Conservation (phyloP, 1,140 invertebrate genomes). For the Drosophila nikananu region DNA sequence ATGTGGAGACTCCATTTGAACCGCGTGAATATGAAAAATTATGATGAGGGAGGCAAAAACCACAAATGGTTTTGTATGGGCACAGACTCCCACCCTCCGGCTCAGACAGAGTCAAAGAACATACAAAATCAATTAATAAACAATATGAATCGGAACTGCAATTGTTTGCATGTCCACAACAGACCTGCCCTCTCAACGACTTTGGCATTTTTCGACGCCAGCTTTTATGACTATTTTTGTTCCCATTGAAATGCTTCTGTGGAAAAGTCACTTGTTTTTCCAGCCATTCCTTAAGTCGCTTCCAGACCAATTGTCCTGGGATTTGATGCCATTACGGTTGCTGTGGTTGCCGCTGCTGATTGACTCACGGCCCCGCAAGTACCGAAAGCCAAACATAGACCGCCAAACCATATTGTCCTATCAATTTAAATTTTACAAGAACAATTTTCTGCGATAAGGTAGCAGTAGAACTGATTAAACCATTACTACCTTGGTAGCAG, state of each 20-base stretch:
- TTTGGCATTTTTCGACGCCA: constrained; percentile 25
- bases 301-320: constrained; percentile 34
- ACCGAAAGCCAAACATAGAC: constrained; percentile 1
- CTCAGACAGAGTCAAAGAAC: constrained; percentile 35
- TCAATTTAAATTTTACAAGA: constrained; percentile 60
- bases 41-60: constrained; percentile 38
- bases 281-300: constrained; percentile 22
- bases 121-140: constrained; percentile 49
- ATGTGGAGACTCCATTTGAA: neutral
- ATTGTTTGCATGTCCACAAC: constrained; percentile 47
- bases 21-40: constrained; percentile 58
- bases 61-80: constrained; percentile 5
- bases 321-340: constrained; percentile 33
- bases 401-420: constrained; percentile 61
- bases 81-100: constrained; percentile 1
- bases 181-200: constrained; percentile 39
- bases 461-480: neutral
- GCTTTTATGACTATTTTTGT: constrained; percentile 49
- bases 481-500: neutral
- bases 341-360: constrained; percentile 47
- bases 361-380: constrained; percentile 60
- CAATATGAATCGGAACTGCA: constrained; percentile 46
- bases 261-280: constrained; percentile 11
- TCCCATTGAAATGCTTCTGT: constrained; percentile 22
- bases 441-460: constrained; percentile 35